phyloP scores from a whole-genome alignment of 2,113 vertebrate genomes.

The Microtus richardsoni region DNA sequence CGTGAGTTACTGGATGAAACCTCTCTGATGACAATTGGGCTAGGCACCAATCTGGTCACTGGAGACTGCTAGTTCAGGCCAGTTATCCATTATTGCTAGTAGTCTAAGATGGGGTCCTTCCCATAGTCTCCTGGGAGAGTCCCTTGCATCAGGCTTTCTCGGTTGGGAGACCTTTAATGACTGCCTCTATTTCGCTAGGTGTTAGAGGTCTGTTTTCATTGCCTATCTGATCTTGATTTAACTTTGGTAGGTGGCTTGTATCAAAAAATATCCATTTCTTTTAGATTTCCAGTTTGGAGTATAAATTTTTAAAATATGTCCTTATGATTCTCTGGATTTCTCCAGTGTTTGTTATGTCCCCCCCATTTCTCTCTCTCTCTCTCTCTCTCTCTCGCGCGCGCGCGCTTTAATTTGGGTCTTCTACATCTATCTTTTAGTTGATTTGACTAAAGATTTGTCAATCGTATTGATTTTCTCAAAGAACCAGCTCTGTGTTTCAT shows the following conservation, averaged over 20 bases:
- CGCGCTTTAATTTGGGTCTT: not conserved
- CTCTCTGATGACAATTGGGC: not conserved
- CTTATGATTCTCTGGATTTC: not conserved
- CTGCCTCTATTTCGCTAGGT: not conserved
- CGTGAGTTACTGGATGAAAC: not conserved
- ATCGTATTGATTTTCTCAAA: not conserved
- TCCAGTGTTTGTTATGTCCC: not conserved
- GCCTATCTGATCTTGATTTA: not conserved
- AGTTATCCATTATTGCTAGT: not conserved
- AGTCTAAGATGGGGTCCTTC: not conserved
- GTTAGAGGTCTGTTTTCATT: not conserved
- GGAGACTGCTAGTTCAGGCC: not conserved
- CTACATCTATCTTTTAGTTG: not conserved
- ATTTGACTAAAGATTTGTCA: not conserved
- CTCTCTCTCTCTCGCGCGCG: too few relatives aligned
- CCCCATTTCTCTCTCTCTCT: not conserved
- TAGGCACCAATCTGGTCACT: not conserved
- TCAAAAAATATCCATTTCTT: not conserved
- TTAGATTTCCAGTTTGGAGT: too few relatives aligned
- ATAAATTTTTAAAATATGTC: too few relatives aligned
- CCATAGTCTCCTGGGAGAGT: too few relatives aligned
- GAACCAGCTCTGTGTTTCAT: not conserved
- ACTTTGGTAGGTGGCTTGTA: not conserved
- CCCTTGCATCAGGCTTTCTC: not conserved
- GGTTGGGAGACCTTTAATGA: not conserved